phyloP scores from a whole-genome alignment of 2,113 vertebrate species.

The Alethe diademata region DNA sequence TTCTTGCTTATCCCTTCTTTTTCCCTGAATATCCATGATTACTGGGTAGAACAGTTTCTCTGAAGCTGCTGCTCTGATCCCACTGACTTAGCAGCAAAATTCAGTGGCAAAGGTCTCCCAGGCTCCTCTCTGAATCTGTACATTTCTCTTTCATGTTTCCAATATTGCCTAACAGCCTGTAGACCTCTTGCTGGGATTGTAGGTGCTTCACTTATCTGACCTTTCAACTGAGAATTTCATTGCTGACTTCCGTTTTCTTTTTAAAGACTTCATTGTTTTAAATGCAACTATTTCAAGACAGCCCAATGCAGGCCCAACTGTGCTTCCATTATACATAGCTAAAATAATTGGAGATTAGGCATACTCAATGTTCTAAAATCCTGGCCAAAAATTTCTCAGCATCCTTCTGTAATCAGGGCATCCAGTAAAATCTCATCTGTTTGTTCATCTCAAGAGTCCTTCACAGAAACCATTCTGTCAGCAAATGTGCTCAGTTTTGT shows the following conservation, averaged over 20 bases:
- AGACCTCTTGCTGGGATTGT: not conserved
- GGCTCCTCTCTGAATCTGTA: not conserved
- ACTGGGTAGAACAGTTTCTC: not conserved
- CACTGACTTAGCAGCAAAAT: not conserved
- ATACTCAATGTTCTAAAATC: not conserved
- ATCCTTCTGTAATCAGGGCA: not conserved
- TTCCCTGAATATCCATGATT: not conserved
- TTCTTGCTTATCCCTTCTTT: not conserved
- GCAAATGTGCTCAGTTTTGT: not conserved
- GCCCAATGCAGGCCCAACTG: not conserved
- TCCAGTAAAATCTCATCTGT: not conserved
- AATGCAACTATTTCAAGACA: not conserved
- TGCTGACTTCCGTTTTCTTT: not conserved
- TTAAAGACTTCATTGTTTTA: not conserved
- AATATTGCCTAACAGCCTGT: not conserved
- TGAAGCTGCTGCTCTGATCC: not conserved
- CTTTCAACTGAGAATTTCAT: not conserved
- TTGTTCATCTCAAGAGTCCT: not conserved
- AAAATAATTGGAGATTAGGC: not conserved
- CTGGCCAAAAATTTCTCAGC: not conserved
- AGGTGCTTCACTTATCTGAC: not conserved
- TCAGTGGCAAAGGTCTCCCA: not conserved
- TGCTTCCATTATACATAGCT: not conserved
- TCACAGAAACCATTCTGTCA: not conserved
- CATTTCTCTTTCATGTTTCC: not conserved